Evolutionary conservation across 2,888 invertebrate genomes (phyloP), one percentile per base, ranked within the genome.

Genomic region (Lymantria monacha): DNA sequence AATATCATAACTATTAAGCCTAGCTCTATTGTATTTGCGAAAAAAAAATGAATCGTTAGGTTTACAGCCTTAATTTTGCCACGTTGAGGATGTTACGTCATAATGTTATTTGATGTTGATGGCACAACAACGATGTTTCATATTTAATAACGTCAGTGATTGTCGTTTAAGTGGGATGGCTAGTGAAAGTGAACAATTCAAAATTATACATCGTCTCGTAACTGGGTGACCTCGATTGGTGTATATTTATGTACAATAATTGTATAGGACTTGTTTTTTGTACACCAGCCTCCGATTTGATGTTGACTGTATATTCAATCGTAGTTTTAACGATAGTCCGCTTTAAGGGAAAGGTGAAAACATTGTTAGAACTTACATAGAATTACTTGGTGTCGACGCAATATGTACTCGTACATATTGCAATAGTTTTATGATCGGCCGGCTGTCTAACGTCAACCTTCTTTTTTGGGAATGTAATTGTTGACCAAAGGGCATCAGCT

Each of bases 181-280:
- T 58, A 73, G 78, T 74, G 76, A 77, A 77, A 77, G 78, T 77
- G 66, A 63, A 61, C 64, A 58, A 57, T 69, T 70, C 62, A 55
- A 57, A 64, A 68, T 63, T 50, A 67, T 61, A 56, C 59, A 56
- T 56, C 64, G 63, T 64, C 52, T 53, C 53, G 51, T 57, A 69
- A 69, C 72, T 65, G 59, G 71, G 74, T 77, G 66, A 76, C 76
- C 76, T 67, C 76, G 66, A 77, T 76, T 58, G 60, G 55, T 49
- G 46, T 51, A 59, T 61, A 55, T 22, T 22, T 22, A 22, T 22
- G 22, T 22, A 22, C 5, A 3, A 22, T 22, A 22, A 3, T 22
- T 22, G 22, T 22, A 22, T 22, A 22, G 22, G 22, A 22, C 22
- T 22, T 22, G 22, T 22, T 22, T 22, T 22, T 22, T 22, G 22